A percentile compares a stretch with the other conserved stretches of the same genome.
Evolutionary conservation across 2,797 vertebrate genomes (phyloP).

Genomic region (Alca torda): DNA sequence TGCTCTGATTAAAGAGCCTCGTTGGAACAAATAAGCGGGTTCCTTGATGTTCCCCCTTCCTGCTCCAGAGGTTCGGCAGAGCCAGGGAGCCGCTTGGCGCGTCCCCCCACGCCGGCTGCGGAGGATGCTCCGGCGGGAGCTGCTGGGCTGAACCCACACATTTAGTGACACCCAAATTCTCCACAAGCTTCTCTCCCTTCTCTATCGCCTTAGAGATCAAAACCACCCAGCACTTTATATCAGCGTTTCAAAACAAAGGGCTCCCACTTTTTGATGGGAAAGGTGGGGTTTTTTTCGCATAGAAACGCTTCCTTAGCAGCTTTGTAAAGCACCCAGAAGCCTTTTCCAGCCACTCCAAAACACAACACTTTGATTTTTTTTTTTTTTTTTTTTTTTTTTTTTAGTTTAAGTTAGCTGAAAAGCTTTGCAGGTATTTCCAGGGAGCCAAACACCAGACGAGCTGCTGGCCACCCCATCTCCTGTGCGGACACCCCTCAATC

Average conservation of each 20-base stretch:
- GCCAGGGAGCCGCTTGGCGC: not conserved
- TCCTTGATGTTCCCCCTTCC: not conserved
- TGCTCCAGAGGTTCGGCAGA: accelerated
- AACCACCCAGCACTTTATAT: accelerated
- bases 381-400: not conserved
- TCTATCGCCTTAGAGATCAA: not conserved
- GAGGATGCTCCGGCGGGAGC: not conserved
- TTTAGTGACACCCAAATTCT: not conserved
- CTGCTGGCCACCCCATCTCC: not conserved
- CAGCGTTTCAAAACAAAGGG: not conserved
- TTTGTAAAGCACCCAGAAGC: accelerated
- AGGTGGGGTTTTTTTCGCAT: too few species aligned
- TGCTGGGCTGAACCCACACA: not conserved
- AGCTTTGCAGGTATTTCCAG: not conserved
- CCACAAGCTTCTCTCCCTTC: not conserved
- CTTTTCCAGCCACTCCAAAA: not conserved
- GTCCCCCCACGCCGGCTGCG: not conserved
- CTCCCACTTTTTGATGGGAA: not conserved
- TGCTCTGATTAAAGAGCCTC: not conserved
- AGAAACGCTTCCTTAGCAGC: not conserved
- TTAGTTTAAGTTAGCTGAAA: not conserved
- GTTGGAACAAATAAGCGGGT: accelerated
- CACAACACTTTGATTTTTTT: too few species aligned
- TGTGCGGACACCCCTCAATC: not conserved
- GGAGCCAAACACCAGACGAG: not conserved